Base-by-base conservation (phyloP, 1,140 invertebrate genomes). In the Diorhabda elongata region DNA sequence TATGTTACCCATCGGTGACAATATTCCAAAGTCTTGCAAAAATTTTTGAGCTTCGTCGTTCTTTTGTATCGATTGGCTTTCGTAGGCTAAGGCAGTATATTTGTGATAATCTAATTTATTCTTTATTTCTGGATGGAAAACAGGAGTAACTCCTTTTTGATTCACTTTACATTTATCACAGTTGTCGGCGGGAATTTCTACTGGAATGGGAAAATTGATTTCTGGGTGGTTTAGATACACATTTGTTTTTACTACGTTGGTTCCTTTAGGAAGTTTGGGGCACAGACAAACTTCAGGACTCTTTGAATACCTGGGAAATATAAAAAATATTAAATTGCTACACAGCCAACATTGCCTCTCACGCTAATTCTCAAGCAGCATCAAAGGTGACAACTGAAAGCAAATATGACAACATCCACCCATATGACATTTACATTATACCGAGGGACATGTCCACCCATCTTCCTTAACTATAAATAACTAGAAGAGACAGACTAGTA, bases 1-100 rank as follows among this genome's bases (percentile, higher is more conserved):
- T 4, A 77, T 80, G 76, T 80, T 80, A n/a, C 80, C 80, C 81
- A 82, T 82, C 47, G 77, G 76, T 26, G 70, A 72, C 69, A 79
- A 73, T 41, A 79, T 75, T 9, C 76, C 78, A 43, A 79, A 80
- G 42, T 81, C 79, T 64, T 77, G 73, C 2, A 80, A 65, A 57
- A 79, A 80, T 66, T 79, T 79, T 67, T n/a, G 76, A 75, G 47
- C 47, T 7, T 79, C 78, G 42, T 75, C 72, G 44, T 69, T 66
- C 26, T 72, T 67, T 9, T 9, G 58, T 9, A 42, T 60, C 42
- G 58, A 42, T 11, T 42, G 42, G 5, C 11, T 11, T 60, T 60
- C 58, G 58, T 60, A 11, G 7, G 42, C 41, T n/a, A 76, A 61
- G 42, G 74, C 76, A 26, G 74, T 78, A 47, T 74, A 76, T 61